Evolutionary conservation across 2,113 vertebrate genomes (phyloP).

Genomic region (Nesogale talazaci): DNA sequence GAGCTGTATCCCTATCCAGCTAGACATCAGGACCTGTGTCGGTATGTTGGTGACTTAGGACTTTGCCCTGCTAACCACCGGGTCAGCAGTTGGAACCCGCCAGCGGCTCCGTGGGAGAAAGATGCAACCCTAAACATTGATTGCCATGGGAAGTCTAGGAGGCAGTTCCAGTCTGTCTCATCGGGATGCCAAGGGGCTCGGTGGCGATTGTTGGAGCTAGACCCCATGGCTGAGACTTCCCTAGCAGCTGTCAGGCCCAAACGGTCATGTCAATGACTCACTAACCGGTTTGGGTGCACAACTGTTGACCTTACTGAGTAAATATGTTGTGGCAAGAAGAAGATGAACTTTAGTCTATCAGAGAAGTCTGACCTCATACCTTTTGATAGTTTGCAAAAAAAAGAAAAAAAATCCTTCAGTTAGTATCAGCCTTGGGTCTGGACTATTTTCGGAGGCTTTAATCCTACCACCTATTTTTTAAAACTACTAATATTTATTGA

Average conservation of each 20-base stretch:
- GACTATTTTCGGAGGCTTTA: slow-evolving; percentile 27
- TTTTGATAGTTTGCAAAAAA: slow-evolving; percentile 43
- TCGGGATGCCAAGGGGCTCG: too few species aligned
- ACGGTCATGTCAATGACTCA: not conserved
- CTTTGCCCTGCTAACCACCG: too few species aligned
- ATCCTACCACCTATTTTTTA: not conserved
- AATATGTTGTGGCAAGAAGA: slow-evolving; percentile 44
- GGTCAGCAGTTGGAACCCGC: too few species aligned
- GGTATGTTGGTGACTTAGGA: too few species aligned
- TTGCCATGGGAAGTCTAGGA: too few species aligned
- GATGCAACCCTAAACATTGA: too few species aligned
- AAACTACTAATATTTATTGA: not conserved
- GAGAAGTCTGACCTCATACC: not conserved
- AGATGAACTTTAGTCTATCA: slow-evolving; percentile 44
- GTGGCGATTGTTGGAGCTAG: too few species aligned
- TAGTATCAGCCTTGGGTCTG: not conserved
- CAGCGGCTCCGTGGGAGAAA: too few species aligned
- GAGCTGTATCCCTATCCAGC: not conserved
- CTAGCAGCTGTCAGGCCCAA: not conserved
- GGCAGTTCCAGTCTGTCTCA: too few species aligned
- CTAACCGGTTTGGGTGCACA: slow-evolving; percentile 25
- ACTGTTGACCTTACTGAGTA: slow-evolving; percentile 34
- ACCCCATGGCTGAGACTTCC: not conserved
- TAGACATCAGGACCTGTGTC: not conserved
- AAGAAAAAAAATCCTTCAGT: slow-evolving; percentile 1